phyloP scores from a whole-genome alignment of 2,797 vertebrate genomes.

The Alcedo atthis region DNA sequence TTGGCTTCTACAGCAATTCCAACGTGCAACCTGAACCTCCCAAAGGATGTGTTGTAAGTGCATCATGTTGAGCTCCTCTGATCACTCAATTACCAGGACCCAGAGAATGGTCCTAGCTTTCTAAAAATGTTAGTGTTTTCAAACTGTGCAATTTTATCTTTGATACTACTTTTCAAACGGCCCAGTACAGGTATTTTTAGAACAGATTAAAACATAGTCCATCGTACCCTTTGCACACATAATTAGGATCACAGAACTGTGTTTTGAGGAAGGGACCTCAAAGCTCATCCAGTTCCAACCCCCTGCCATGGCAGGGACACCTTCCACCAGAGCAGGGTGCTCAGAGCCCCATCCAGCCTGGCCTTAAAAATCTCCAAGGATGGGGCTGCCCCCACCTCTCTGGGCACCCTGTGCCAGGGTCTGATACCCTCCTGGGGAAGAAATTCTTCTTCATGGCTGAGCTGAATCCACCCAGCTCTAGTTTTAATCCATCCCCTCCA shows the following conservation, averaged over 20 bases:
- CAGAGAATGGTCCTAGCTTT: background rate
- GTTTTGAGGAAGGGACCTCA: too few relatives aligned
- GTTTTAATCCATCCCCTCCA: too few relatives aligned
- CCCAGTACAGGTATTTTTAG: background rate
- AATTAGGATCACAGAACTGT: background rate
- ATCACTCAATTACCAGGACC: background rate
- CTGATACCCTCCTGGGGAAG: too few relatives aligned
- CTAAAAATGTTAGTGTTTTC: background rate
- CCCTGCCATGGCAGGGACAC: too few relatives aligned
- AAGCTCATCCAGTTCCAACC: too few relatives aligned
- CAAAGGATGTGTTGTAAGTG: background rate
- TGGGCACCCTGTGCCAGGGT: too few relatives aligned
- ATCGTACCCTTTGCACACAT: fast-evolving
- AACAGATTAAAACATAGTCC: background rate
- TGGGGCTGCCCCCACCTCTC: too few relatives aligned
- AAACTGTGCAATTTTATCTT: background rate
- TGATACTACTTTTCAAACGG: background rate
- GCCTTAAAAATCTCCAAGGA: too few relatives aligned
- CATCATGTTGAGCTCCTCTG: background rate
- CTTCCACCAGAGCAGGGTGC: too few relatives aligned
- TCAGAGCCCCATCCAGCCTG: too few relatives aligned
- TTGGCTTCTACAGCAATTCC: background rate
- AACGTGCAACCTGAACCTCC: background rate
- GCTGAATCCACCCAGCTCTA: too few relatives aligned
- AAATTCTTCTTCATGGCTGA: too few relatives aligned